Evolutionary conservation across 2,797 vertebrate species (phyloP).

Genomic region (Periophthalmus magnuspinnatus): DNA sequence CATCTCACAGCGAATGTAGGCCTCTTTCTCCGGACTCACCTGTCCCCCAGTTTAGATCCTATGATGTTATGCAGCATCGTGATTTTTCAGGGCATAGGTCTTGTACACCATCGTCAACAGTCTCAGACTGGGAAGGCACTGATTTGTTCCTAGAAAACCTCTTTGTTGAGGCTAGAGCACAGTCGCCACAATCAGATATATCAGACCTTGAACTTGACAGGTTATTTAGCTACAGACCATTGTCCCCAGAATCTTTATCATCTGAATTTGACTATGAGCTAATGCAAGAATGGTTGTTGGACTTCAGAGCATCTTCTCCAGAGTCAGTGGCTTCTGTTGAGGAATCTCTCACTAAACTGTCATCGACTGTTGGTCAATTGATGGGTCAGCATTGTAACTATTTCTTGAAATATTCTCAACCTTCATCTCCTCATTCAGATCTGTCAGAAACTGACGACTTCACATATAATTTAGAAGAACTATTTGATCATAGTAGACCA

Average conservation of each 20-base stretch:
- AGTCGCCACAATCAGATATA: constrained; percentile 32
- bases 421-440: too few species aligned
- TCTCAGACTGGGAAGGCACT: constrained; percentile 44
- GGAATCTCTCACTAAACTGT: not conserved
- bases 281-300: constrained; percentile 14
- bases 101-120: constrained; percentile 24
- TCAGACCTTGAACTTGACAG: constrained; percentile 17
- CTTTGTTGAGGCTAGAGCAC: constrained; percentile 22
- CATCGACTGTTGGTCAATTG: not conserved
- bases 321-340: constrained; percentile 13
- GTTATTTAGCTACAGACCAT: constrained; percentile 12
- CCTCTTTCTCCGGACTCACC: constrained; percentile 43
- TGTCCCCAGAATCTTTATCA: constrained; percentile 41
- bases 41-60: constrained; percentile 31
- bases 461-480: too few species aligned
- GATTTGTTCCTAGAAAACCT: constrained; percentile 20
- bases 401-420: constrained; percentile 1
- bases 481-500: too few species aligned
- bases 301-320: constrained; percentile 28
- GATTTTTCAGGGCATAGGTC: constrained; percentile 8
- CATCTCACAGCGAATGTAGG: constrained; percentile 9
- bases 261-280: constrained; percentile 21
- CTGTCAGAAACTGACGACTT: too few species aligned
- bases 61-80: not conserved
- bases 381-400: not conserved